Evolutionary conservation across 2,888 invertebrate genomes (phyloP), one percentile per base, ranked within the genome.

Genomic region (Pantelozetes paolii): DNA sequence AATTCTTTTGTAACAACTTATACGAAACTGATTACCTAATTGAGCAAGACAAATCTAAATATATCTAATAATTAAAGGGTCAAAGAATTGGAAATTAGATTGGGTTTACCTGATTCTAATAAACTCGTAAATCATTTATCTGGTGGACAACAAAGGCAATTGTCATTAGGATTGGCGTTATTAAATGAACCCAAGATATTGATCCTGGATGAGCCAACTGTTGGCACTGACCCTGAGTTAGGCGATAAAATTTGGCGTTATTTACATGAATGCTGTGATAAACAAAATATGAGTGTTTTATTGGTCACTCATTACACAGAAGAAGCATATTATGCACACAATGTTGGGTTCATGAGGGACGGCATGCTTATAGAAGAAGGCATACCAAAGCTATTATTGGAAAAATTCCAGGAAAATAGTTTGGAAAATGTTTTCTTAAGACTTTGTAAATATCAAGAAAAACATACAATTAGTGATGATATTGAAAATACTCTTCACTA

Each of bases 201-300:
- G 13, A 70, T 73, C 11, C 67, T 73, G 42, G 73, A 73, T 48
- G 73, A 73, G 50, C 73, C 73, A 9, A 73, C 73, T 6, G 73
- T 73, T n/a, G 73, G 73, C 42, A 73, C 69, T 30, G 73, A 73
- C 26, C 73, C 73, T 3, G 20, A 45, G n/a, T 13, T 73, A 6
- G 69, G 73, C 9, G 40, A 73, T 45, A 45, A 73, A 69, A 69
- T 73, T n/a, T 73, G 73, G 73, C 26, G 30, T 3, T 73, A 54
- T 20, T 28, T 72, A 15, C 30, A 59, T 13, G 28, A 42, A 18
- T 28, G 59, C 28, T 48, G 48, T 45, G 13, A 70, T 15, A 20
- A 67, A 28, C 28, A 28, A 28, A 30, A 26, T 13, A 26, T 73
- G 36, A 73, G 40, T n/a, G 73, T 73, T 1, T 26, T 73, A 1